Percentiles rank a stretch among this genome's conserved stretches.
phyloP scores from a whole-genome alignment of 2,113 vertebrate genomes.

The Lepisosteus oculatus region DNA sequence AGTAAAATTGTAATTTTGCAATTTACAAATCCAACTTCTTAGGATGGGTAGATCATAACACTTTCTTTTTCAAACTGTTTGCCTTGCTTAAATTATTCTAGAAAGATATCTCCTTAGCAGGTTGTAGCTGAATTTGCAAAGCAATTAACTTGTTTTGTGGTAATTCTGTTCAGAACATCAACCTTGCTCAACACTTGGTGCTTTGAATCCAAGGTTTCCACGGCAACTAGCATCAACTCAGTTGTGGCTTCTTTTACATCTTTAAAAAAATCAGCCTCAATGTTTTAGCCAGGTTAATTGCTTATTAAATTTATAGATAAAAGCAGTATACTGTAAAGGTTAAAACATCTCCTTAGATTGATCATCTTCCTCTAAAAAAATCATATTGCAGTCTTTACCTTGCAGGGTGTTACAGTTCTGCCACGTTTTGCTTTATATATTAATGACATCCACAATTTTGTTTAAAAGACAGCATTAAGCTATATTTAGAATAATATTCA shows the following conservation, averaged over 20 bases:
- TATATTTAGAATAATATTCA: too few relatives aligned
- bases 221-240: constrained; percentile 49
- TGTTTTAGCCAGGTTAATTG: constrained; percentile 50
- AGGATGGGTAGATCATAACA: constrained; percentile 44
- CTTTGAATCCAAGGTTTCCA: constrained; percentile 53
- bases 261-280: constrained; percentile 32
- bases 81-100: constrained; percentile 29
- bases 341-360: constrained; percentile 31
- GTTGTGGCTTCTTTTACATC: constrained; percentile 38
- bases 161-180: constrained; percentile 39
- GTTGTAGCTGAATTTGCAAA: constrained; percentile 55
- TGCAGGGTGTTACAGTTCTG: not conserved
- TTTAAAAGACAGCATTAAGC: too few relatives aligned
- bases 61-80: constrained; percentile 31
- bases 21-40: constrained; percentile 13
- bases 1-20: too few relatives aligned
- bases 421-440: too few relatives aligned
- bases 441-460: too few relatives aligned
- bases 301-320: constrained; percentile 41
- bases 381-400: constrained; percentile 45
- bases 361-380: constrained; percentile 40
- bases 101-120: constrained; percentile 49
- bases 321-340: constrained; percentile 33
- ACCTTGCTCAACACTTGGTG: constrained; percentile 31
- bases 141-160: constrained; percentile 48